These are phyloP conservation scores for Lerista edwardsae DNA, from an alignment of 2,797 vertebrate genomes.

Conservation along the genomic window DNA sequence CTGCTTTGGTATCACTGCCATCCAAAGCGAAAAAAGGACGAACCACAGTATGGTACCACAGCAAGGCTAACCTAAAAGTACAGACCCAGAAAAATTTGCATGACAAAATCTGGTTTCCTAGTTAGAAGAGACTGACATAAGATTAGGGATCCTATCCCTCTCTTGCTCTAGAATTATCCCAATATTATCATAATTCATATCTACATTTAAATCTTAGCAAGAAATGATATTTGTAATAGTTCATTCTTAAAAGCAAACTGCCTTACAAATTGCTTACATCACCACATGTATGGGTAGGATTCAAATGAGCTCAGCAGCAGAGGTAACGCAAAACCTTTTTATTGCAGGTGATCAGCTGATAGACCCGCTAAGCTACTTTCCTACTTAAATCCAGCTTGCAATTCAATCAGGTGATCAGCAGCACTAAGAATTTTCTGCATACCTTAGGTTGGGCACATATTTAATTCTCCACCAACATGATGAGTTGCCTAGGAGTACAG, in stretches of 20 bases:
- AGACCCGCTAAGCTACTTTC: background rate
- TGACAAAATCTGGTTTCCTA: conserved; percentile 35
- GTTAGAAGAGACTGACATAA: background rate
- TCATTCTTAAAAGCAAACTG: background rate
- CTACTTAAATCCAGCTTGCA: background rate
- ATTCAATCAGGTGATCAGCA: background rate
- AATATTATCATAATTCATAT: background rate
- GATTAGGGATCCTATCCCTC: background rate
- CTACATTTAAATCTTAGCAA: background rate
- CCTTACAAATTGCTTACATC: background rate
- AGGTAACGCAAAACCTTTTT: background rate
- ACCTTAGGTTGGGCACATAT: background rate
- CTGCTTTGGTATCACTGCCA: conserved; percentile 88
- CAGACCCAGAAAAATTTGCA: conserved; percentile 38
- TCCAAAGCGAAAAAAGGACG: conserved; percentile 98
- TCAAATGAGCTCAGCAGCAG: background rate
- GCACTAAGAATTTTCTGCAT: background rate
- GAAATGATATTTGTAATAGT: background rate
- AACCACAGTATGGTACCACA: conserved; percentile 99
- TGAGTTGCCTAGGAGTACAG: background rate
- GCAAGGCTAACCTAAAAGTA: conserved; percentile 86
- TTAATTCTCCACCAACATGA: background rate
- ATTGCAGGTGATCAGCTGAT: background rate
- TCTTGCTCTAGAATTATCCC: background rate
- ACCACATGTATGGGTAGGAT: background rate